Conservation (phyloP, 2,888 invertebrate genomes). For the Didymodactylos carnosus region DNA sequence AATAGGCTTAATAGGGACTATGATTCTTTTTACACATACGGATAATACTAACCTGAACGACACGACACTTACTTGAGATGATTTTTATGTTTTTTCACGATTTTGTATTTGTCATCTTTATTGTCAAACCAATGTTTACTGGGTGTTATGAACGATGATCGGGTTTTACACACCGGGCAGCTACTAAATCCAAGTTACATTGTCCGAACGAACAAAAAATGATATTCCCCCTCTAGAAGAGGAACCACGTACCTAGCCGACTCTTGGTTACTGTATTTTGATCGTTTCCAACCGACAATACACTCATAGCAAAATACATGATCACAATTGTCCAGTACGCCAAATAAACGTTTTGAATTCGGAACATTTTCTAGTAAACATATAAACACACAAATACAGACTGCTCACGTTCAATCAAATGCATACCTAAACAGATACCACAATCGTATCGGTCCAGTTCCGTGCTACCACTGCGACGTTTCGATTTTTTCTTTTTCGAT, state of each 20-base stretch:
- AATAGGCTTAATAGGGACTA: too few species aligned
- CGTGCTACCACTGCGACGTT: not conserved
- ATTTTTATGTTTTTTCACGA: not conserved
- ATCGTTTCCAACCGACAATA: not conserved
- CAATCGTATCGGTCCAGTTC: not conserved
- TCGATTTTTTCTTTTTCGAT: not conserved
- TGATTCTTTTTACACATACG: too few species aligned
- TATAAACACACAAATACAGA: too few species aligned
- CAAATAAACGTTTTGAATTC: not conserved
- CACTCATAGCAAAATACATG: not conserved
- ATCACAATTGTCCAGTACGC: not conserved
- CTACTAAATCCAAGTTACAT: too few species aligned
- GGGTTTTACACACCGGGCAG: not conserved
- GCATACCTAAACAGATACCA: not conserved
- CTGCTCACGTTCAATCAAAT: too few species aligned
- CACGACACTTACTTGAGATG: not conserved
- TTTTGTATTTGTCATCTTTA: not conserved
- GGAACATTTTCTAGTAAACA: not conserved
- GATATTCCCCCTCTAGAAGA: not conserved
- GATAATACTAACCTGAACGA: not conserved
- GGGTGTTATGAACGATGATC: not conserved
- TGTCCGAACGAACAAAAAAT: not conserved
- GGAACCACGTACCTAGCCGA: not conserved
- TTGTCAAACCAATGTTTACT: not conserved
- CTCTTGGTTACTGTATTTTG: not conserved